Evolutionary conservation across 1,140 invertebrate species (phyloP), one percentile per base, ranked within the genome.

Genomic region (Latrodectus geometricus): DNA sequence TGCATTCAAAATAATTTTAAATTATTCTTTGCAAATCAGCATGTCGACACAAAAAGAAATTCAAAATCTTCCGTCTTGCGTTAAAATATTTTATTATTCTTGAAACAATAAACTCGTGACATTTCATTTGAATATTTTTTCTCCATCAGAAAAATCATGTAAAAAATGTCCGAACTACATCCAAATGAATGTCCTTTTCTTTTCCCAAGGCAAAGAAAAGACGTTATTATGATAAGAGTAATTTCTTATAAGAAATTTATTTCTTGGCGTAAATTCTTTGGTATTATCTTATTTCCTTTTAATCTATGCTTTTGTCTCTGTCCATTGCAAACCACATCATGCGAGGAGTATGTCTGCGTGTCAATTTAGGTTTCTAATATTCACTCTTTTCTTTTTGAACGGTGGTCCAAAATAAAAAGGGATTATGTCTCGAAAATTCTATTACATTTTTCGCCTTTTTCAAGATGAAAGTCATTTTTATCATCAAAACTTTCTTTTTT

Each of bases 341-440:
- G 52, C 54, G 74, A 54, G 52, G 52, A 23, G 20, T 76, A 54
- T 76, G 14, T 76, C 52, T 75, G 20, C 74, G 20, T 56, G 52
- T 56, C 74, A 76, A 54, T 61, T 61, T 76, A 23, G 74, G 50
- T 76, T 76, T 76, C 74, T 76, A 76, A 76, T 76, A 76, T 76
- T 76, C 74, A 54, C 74, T 52, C 74, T 54, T 54, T 52, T 54
- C 74, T 56, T 76, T 56, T 15, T 9, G 23, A 54, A 54, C 52
- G 50, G n/a, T 15, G 17, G 49, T 9, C 1, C 48, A 23, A 76
- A 54, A 76, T 52, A 76, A 76, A 56, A 76, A 52, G 50, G 20
- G 21, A 52, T 56, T 76, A 61, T 76, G 74, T 76, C 8, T 20
- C 20, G 21, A 17, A 76, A 76, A 76, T 76, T 54, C 52, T 76